Percentiles rank a stretch among this genome's conserved stretches.
Conservation (phyloP, 2,113 vertebrate genomes). For the Ascaphus truei region DNA sequence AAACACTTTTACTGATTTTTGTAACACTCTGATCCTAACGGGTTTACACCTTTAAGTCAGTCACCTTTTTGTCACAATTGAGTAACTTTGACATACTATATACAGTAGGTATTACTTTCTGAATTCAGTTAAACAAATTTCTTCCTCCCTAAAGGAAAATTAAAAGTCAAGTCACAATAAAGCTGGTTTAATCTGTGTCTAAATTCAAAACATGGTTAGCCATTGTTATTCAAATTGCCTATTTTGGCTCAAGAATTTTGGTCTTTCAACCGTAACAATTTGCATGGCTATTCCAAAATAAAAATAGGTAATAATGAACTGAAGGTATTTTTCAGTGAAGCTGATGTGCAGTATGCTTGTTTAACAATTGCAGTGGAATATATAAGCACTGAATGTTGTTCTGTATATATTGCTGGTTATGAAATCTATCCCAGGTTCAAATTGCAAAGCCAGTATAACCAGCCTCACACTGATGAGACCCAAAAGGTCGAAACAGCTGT, state of each 20-base stretch:
- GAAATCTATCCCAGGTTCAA: no score
- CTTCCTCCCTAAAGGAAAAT: slow-evolving; percentile 23
- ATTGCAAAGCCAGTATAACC: no score
- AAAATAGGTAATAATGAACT: no score
- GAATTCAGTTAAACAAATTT: slow-evolving; percentile 19
- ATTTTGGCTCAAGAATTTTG: no score
- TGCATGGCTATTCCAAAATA: no score
- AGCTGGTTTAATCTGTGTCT: not conserved
- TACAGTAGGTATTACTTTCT: slow-evolving; percentile 26
- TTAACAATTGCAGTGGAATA: not conserved
- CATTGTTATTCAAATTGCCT: not conserved
- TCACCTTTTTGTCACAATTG: not conserved
- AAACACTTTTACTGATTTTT: not conserved
- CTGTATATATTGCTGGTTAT: not conserved
- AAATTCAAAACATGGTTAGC: slow-evolving; percentile 12
- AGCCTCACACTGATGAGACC: no score
- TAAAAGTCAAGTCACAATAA: slow-evolving; percentile 28
- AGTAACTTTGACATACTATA: slow-evolving; percentile 26
- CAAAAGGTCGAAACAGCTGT: no score
- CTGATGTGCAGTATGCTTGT: no score
- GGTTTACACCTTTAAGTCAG: not conserved
- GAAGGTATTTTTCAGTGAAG: no score
- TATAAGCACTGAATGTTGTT: not conserved
- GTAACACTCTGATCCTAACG: not conserved
- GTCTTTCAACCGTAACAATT: no score